Evolutionary conservation across 2,797 vertebrate species (phyloP).

Genomic region (Bradypodion ventrale): DNA sequence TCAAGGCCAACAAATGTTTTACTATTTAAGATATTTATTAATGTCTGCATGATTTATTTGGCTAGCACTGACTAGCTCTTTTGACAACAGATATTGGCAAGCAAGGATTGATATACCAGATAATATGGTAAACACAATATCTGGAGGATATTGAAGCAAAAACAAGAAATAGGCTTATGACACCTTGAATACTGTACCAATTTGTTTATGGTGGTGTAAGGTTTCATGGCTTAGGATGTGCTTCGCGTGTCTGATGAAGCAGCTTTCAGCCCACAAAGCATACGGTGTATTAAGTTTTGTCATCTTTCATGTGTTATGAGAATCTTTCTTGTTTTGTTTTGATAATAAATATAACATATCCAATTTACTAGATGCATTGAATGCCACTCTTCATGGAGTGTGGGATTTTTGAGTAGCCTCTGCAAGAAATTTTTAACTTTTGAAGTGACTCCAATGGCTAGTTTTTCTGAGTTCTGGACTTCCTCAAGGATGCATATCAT

Average conservation of each 20-base stretch:
- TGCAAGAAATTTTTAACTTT: not conserved
- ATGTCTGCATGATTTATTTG: not conserved
- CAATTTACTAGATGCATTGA: not conserved
- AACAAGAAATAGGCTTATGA: not conserved
- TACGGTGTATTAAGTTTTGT: not conserved
- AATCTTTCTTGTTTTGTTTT: too few relatives aligned
- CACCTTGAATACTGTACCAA: not conserved
- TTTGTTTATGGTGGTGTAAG: not conserved
- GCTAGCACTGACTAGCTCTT: not conserved
- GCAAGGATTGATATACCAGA: not conserved
- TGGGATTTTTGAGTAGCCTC: not conserved
- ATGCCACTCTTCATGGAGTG: not conserved
- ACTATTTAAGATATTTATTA: too few relatives aligned
- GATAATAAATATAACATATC: not conserved
- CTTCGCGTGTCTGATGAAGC: not conserved
- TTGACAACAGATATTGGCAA: not conserved
- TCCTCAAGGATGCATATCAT: conserved; percentile 16
- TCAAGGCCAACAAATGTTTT: not conserved
- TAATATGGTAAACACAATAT: not conserved
- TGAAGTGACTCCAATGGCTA: not conserved
- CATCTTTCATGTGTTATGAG: not conserved
- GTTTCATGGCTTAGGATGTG: not conserved
- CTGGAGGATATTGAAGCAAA: not conserved
- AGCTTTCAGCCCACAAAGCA: not conserved
- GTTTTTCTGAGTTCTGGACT: not conserved